These are phyloP conservation scores for Caenorhabditis latens DNA, from an alignment of 1,140 invertebrate species.

Conservation along the genomic window DNA sequence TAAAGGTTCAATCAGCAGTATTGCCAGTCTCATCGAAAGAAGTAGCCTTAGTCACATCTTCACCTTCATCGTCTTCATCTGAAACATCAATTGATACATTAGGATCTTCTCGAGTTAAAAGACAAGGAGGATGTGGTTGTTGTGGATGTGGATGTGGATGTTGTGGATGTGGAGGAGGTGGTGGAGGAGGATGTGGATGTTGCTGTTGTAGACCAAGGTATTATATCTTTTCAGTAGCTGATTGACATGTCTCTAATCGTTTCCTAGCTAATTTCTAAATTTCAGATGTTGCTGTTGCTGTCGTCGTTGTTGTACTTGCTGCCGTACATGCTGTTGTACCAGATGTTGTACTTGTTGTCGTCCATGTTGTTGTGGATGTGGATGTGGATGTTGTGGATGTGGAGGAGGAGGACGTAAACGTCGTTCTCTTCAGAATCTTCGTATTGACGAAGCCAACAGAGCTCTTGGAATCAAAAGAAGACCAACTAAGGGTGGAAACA, in stretches of 20 bases:
- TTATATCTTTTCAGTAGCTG: too few species aligned
- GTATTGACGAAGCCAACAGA: constrained; percentile 52
- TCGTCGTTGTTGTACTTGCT: constrained; percentile 59
- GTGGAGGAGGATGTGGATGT: constrained; percentile 44
- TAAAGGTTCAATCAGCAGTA: constrained; percentile 27
- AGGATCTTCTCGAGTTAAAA: constrained; percentile 51
- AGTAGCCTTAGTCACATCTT: constrained; percentile 16
- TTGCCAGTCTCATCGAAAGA: constrained; percentile 32
- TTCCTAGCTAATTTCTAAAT: not conserved
- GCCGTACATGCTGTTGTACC: constrained; percentile 52
- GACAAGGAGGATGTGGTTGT: constrained; percentile 57
- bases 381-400: constrained; percentile 57
- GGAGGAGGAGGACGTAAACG: constrained; percentile 60
- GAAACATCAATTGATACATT: constrained; percentile 53
- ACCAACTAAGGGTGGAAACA: constrained; percentile 40
- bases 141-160: constrained; percentile 55
- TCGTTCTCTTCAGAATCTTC: constrained; percentile 61
- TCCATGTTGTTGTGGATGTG: constrained; percentile 51
- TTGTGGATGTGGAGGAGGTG: constrained; percentile 45
- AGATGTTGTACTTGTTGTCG: constrained; percentile 48
- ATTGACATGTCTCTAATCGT: too few species aligned
- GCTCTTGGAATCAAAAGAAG: constrained; percentile 46
- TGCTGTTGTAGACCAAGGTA: constrained; percentile 49
- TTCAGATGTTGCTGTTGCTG: constrained; percentile 62
- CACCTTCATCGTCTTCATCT: constrained; percentile 10